phyloP scores from a whole-genome alignment of 2,113 vertebrate species.

The Pollachius pollachius region DNA sequence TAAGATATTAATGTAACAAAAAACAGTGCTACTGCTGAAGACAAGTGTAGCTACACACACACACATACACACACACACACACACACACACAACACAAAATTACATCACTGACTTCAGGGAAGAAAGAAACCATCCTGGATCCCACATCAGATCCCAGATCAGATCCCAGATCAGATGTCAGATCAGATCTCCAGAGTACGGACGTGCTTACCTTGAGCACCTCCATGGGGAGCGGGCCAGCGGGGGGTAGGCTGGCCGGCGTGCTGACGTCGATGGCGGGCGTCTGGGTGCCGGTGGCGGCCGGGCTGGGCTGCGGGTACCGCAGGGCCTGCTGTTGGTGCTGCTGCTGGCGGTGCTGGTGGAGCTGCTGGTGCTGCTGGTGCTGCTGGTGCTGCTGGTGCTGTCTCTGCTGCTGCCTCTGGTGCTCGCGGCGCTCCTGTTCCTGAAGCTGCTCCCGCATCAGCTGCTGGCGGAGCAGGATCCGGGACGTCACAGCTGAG shows the following conservation, averaged over 20 bases:
- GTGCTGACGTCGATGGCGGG: slow-evolving; percentile 94
- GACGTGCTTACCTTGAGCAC: slow-evolving; percentile 88
- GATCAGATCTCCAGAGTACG: too few species aligned
- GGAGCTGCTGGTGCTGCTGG: too few species aligned
- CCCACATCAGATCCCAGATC: too few species aligned
- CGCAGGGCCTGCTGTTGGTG: slow-evolving; percentile 88
- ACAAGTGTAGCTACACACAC: too few species aligned
- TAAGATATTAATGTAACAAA: neutral
- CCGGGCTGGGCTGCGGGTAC: slow-evolving; percentile 74
- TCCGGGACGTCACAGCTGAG: slow-evolving; percentile 86
- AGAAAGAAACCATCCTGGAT: neutral
- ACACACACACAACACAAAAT: too few species aligned
- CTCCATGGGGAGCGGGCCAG: slow-evolving; percentile 93
- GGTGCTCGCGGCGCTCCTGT: slow-evolving; percentile 93
- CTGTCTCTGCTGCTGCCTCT: slow-evolving; percentile 82
- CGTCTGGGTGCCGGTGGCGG: slow-evolving; percentile 93
- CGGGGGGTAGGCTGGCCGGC: slow-evolving; percentile 76
- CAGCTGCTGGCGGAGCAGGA: slow-evolving; percentile 97
- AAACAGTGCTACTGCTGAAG: neutral
- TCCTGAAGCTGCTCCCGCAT: slow-evolving; percentile 99
- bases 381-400: neutral
- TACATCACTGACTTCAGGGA: neutral
- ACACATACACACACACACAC: too few species aligned
- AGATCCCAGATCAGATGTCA: too few species aligned
- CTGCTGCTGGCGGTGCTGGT: slow-evolving; percentile 95